A percentile compares a stretch with the other conserved stretches of the same genome.
These are phyloP conservation scores for Silurus lanzhouensis DNA, from an alignment of 2,797 vertebrate species.

Conservation along the genomic window DNA sequence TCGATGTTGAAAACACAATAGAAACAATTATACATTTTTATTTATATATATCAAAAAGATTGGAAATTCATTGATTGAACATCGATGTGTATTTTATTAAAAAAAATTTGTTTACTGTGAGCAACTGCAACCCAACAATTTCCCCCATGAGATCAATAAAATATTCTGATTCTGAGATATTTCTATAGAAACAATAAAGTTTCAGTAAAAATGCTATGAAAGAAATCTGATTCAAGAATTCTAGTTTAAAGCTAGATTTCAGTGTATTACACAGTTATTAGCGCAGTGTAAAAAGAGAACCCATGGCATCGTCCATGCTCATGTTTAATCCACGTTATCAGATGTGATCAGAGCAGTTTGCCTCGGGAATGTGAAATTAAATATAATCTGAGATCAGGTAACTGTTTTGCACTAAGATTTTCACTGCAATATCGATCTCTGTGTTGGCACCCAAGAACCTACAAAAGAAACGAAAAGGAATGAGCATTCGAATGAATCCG, in stretches of 20 bases:
- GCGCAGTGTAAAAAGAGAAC: not conserved
- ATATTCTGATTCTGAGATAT: too few relatives aligned
- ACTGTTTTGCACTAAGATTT: not conserved
- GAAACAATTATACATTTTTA: not conserved
- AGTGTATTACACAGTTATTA: not conserved
- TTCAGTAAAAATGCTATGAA: too few relatives aligned
- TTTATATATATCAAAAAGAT: not conserved
- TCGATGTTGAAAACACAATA: not conserved
- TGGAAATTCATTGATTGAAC: too few relatives aligned
- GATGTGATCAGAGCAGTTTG: not conserved
- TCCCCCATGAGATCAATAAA: too few relatives aligned
- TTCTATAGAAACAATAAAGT: too few relatives aligned
- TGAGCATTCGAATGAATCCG: not conserved
- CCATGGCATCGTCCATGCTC: not conserved
- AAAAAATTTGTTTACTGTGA: too few relatives aligned
- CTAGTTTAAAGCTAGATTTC: not conserved
- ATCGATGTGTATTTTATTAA: too few relatives aligned
- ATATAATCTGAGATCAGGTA: not conserved
- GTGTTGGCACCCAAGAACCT: not conserved
- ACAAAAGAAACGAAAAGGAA: not conserved
- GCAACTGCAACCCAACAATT: too few relatives aligned
- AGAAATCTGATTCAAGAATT: not conserved
- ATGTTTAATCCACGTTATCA: too few relatives aligned
- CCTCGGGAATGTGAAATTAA: not conserved
- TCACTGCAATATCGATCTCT: not conserved